Evolutionary conservation across 2,888 invertebrate genomes (phyloP).

Genomic region (Griposia aprilina): DNA sequence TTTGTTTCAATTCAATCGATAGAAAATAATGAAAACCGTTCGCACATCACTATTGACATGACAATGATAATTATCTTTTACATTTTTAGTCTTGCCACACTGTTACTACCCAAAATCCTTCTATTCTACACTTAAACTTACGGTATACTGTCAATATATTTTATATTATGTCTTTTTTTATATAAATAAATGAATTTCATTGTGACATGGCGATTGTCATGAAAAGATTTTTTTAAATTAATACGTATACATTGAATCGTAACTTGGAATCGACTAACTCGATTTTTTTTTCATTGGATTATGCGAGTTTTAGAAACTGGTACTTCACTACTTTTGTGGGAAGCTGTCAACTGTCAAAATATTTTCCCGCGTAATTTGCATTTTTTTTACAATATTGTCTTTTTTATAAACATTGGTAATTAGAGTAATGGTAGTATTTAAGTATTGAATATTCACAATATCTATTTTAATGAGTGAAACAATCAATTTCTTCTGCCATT

Average conservation of each 20-base stretch:
- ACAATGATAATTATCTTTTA: neutral
- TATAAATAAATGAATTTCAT: constrained; percentile 69
- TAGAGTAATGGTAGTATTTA: neutral
- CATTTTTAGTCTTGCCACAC: constrained; percentile 32
- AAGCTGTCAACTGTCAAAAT: constrained; percentile 37
- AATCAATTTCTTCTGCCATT: no score
- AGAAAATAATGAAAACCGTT: neutral
- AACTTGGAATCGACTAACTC: constrained; percentile 66
- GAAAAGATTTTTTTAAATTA: constrained; percentile 63
- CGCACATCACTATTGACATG: neutral
- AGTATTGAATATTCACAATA: no score
- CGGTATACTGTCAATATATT: constrained; percentile 82
- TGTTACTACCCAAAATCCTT: constrained; percentile 38
- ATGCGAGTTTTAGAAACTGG: constrained; percentile 47
- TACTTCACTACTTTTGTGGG: constrained; percentile 51
- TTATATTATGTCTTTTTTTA: constrained; percentile 75
- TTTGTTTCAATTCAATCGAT: neutral
- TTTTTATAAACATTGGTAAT: no score
- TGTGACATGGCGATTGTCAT: constrained; percentile 74
- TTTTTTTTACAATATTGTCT: no score
- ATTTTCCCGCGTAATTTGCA: constrained; percentile 17
- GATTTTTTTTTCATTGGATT: constrained; percentile 53
- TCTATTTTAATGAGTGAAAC: no score
- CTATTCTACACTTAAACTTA: constrained; percentile 73
- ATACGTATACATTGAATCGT: constrained; percentile 74